Conservation (phyloP, 1,140 invertebrate species). For the Cephus cinctus region DNA sequence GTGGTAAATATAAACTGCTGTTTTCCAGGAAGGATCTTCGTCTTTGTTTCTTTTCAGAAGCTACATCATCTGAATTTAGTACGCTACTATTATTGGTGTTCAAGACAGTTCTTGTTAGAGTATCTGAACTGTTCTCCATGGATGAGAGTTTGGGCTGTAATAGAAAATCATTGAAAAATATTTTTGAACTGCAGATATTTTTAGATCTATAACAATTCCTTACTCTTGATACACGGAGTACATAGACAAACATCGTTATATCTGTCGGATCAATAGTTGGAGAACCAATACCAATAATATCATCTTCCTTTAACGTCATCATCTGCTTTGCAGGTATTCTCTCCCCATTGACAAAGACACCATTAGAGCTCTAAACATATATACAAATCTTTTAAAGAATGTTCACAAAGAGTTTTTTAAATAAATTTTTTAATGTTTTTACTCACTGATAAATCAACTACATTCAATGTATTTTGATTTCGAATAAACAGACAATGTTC, state of each 20-base stretch:
- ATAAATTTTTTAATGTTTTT: not conserved
- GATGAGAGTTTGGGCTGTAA: too few species aligned
- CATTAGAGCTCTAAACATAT: conserved; percentile 32
- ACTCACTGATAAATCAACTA: conserved; percentile 31
- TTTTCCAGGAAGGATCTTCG: not conserved
- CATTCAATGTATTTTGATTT: conserved; percentile 14
- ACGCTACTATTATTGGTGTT: too few species aligned
- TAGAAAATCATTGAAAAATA: too few species aligned
- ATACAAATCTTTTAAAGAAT: conserved; percentile 2
- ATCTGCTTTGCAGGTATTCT: conserved; percentile 2
- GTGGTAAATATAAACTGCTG: not conserved
- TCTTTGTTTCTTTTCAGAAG: too few species aligned
- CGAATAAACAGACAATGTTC: conserved; percentile 33
- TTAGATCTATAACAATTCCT: too few species aligned
- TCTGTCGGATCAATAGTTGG: not conserved
- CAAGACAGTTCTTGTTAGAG: too few species aligned
- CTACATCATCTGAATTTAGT: too few species aligned
- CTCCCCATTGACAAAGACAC: conserved; percentile 28
- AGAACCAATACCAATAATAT: conserved; percentile 35
- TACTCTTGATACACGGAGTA: too few species aligned
- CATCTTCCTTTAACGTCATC: conserved; percentile 18
- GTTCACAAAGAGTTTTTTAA: too few species aligned
- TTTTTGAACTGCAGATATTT: too few species aligned
- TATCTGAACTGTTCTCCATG: too few species aligned
- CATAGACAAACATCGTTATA: conserved; percentile 19